These are phyloP conservation scores for Arvicanthis niloticus DNA, from an alignment of 2,113 vertebrate genomes.

Conservation along the genomic window DNA sequence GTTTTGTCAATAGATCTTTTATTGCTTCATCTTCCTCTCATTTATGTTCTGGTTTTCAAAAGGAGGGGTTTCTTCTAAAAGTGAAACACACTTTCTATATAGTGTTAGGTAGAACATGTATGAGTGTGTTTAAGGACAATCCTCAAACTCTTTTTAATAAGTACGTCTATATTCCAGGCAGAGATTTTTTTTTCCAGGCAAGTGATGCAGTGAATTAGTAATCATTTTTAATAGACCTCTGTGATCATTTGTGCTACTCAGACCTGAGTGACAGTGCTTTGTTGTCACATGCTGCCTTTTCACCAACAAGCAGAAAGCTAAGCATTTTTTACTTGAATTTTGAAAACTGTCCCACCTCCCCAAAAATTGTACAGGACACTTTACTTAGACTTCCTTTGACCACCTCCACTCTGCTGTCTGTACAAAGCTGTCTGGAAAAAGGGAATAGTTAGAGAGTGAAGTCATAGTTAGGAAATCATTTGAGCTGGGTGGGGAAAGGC, in stretches of 20 bases:
- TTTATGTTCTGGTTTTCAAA: slow-evolving; percentile 40
- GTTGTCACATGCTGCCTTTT: not conserved
- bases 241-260: slow-evolving; percentile 24
- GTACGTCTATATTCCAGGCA: not conserved
- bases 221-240: slow-evolving; percentile 44
- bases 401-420: not conserved
- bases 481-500: not conserved
- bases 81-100: not conserved
- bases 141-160: slow-evolving; percentile 9
- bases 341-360: not conserved
- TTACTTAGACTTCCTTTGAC: not conserved
- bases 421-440: not conserved
- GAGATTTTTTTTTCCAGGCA: slow-evolving; percentile 26
- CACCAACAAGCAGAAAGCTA: slow-evolving; percentile 50
- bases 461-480: slow-evolving; percentile 41
- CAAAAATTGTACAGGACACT: not conserved
- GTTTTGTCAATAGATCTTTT: slow-evolving; percentile 37
- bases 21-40: not conserved
- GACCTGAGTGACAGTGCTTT: not conserved
- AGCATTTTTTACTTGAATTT: slow-evolving; percentile 42
- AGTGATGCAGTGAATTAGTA: not conserved
- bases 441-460: not conserved
- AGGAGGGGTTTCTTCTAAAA: slow-evolving; percentile 27
- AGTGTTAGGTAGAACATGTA: not conserved
- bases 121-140: slow-evolving; percentile 3